phyloP scores from a whole-genome alignment of 2,888 invertebrate genomes.

The Eretmocerus hayati region DNA sequence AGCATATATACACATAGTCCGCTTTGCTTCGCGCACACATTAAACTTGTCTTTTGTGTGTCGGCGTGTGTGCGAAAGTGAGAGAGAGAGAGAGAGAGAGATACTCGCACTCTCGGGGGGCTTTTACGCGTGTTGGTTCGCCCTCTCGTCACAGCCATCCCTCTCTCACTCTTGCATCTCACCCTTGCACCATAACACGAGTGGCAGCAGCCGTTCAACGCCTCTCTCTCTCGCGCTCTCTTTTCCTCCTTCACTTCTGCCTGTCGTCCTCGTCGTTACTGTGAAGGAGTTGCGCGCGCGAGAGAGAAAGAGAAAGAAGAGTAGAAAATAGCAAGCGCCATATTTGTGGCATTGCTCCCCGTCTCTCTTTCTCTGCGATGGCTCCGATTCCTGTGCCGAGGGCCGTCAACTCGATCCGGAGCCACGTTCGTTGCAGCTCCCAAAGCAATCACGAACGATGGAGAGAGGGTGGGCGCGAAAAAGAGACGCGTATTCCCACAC shows the following conservation, averaged over 20 bases:
- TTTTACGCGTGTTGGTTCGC: conserved; percentile 22
- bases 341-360: conserved; percentile 40
- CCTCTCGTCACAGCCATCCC: conserved; percentile 4
- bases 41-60: conserved; percentile 25
- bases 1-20: conserved; percentile 21
- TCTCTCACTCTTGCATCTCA: not conserved
- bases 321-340: conserved; percentile 46
- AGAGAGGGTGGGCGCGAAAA: conserved; percentile 23
- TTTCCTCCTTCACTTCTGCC: conserved; percentile 3
- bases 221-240: conserved; percentile 5
- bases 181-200: too few species aligned
- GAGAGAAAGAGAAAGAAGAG: conserved; percentile 25
- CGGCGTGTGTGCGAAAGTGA: conserved; percentile 17
- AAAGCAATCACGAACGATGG: conserved; percentile 43
- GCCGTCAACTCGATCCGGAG: conserved; percentile 6
- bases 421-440: too few species aligned
- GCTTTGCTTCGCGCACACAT: conserved; percentile 26
- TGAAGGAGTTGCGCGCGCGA: conserved; percentile 15
- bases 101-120: conserved; percentile 21
- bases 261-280: conserved; percentile 14
- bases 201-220: too few species aligned
- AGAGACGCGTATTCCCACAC: conserved; percentile 25
- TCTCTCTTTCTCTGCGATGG: not conserved
- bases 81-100: conserved; percentile 10
- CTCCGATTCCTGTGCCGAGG: conserved; percentile 7